Evolutionary conservation across 2,113 vertebrate species (phyloP), one percentile per base, ranked within the genome.

Genomic region (Cyanistes caeruleus): DNA sequence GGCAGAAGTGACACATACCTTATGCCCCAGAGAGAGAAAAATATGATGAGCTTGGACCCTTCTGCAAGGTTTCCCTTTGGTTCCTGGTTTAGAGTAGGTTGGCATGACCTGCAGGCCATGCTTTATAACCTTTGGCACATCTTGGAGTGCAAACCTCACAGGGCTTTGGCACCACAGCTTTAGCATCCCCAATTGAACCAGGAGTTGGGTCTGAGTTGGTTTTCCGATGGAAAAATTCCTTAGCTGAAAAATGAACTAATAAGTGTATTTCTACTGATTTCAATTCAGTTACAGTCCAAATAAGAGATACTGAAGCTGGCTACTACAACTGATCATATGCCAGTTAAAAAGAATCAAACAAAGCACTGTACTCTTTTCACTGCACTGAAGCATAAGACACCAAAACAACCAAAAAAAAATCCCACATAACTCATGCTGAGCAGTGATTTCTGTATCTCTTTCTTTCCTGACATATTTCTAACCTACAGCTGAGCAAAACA

Each of bases 161-260:
- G 8, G 10, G 4, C 24, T 69, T 59, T 69, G 18, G 19, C 41
- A 43, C 9, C 30, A 25, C 16, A n/a, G n/a, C 25, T 60, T 51
- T 6, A 41, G 30, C 43, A 48, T 21, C 49, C 14, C 9, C 39
- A 60, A 5, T 0, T 23, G 12, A 78, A 9, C 0, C 46, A 13
- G 48, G 33, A 39, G 19, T 2, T 46, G 39, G 12, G 37, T 60
- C 35, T 17, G 10, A 68, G 9, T 2, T 81, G 25, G 2, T 37
- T 81, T 69, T 48, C 41, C 3, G 2, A 7, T 6, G 11, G 37
- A 35, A 89, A 69, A 74, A 52, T 9, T 48, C 20, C 33, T 51
- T 44, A 17, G 17, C 23, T 56, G 41, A 49, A 77, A 90, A 83
- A 48, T 17, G 20, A 69, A 55, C 41, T 8, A 2, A 1, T 3